Conservation (phyloP, 2,888 invertebrate genomes). For the Ommatoiulus sabulosus region DNA sequence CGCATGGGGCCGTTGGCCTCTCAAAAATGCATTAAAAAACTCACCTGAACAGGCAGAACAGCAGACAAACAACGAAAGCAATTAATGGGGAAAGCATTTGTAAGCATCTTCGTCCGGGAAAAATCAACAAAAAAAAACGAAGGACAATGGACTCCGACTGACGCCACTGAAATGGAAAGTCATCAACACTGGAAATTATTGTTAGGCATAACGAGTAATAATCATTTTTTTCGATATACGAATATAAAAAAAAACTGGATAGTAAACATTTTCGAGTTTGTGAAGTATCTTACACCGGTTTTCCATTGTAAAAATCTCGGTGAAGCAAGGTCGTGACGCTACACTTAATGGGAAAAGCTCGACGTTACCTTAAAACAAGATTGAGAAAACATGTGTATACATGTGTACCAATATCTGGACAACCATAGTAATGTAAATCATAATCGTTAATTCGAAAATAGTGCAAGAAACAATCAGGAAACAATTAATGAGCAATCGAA, state of each 20-base stretch:
- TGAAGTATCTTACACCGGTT: neutral
- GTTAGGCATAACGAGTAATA: neutral
- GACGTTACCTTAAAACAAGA: neutral
- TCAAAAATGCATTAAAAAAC: constrained; percentile 30
- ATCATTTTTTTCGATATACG: neutral
- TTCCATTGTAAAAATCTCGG: neutral
- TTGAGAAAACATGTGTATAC: neutral
- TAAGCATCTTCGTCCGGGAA: neutral
- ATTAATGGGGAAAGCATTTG: neutral
- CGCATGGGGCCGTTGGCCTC: constrained; percentile 18
- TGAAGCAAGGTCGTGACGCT: neutral
- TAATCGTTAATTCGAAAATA: no score
- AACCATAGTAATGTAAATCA: no score
- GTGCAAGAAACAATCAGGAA: no score
- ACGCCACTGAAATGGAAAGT: constrained; percentile 26
- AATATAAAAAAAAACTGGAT: neutral
- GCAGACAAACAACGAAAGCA: neutral
- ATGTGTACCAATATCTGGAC: no score
- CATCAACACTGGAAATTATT: neutral
- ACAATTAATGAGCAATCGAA: no score
- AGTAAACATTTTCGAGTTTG: neutral
- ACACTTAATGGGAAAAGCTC: neutral
- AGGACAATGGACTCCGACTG: constrained; percentile 25
- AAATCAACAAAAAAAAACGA: neutral
- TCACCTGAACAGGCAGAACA: constrained; percentile 8